Evolutionary conservation across 2,113 vertebrate species (phyloP).

Genomic region (Aphelocoma coerulescens): DNA sequence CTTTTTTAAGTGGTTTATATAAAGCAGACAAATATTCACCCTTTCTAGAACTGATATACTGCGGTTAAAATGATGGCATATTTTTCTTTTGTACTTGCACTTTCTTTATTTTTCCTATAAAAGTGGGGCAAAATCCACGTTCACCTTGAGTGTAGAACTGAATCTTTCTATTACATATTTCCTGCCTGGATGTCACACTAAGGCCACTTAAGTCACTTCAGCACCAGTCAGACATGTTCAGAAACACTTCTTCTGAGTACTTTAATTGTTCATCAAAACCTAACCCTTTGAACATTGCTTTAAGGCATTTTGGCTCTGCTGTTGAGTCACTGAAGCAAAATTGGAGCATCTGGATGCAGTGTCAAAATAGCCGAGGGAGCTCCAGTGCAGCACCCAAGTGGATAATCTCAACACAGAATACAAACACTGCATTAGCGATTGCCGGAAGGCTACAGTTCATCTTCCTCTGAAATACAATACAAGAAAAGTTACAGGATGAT

Average conservation of each 20-base stretch:
- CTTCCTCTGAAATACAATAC: conserved; percentile 35
- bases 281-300: conserved; percentile 4
- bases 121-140: neutral
- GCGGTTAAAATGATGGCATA: neutral
- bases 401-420: conserved; percentile 50
- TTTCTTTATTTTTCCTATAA: neutral
- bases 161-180: neutral
- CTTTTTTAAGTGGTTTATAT: neutral
- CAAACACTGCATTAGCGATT: conserved; percentile 43
- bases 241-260: neutral
- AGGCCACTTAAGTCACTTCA: conserved; percentile 17
- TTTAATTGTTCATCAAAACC: conserved; percentile 29
- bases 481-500: conserved; percentile 9
- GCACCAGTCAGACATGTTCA: neutral
- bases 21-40: neutral
- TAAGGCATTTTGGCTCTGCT: conserved; percentile 45
- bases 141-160: neutral
- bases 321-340: conserved; percentile 68
- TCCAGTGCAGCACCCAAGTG: conserved; percentile 37
- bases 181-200: neutral
- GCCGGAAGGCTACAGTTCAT: conserved; percentile 22
- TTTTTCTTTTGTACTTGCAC: neutral
- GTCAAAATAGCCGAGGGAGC: conserved; percentile 50
- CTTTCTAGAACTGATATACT: neutral
- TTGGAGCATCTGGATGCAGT: conserved; percentile 62